Conservation (phyloP, 2,888 invertebrate species). For the Limenitis camilla region DNA sequence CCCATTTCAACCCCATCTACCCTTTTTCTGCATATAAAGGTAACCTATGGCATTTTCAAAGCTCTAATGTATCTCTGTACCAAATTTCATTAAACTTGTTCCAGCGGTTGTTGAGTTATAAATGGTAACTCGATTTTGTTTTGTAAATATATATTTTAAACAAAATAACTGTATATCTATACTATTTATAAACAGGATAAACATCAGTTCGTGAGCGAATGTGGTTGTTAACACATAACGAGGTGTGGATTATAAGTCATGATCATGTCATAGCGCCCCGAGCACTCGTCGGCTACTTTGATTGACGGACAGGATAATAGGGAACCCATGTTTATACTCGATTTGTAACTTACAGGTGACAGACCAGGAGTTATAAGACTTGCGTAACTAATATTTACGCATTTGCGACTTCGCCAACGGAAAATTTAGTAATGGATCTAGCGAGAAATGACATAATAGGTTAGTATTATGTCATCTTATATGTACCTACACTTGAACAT, state of each 20-base stretch:
- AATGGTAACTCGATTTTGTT: too few species aligned
- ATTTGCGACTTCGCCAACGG: too few species aligned
- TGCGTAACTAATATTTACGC: slow-evolving; percentile 18
- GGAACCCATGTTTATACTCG: slow-evolving; percentile 22
- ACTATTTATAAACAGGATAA: not conserved
- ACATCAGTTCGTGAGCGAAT: slow-evolving; percentile 4
- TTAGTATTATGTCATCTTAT: too few species aligned
- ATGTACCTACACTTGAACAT: too few species aligned
- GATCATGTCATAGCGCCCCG: slow-evolving; percentile 12
- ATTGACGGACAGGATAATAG: slow-evolving; percentile 24
- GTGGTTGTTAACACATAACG: slow-evolving; percentile 9
- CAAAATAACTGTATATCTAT: not conserved
- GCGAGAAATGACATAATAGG: too few species aligned
- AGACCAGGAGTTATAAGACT: slow-evolving; percentile 16
- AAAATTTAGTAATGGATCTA: too few species aligned
- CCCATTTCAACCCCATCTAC: too few species aligned
- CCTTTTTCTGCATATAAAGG: too few species aligned
- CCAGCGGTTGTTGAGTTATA: too few species aligned
- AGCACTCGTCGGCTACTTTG: slow-evolving; percentile 20
- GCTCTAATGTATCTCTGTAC: too few species aligned
- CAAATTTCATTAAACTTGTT: too few species aligned
- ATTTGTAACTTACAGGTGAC: slow-evolving; percentile 26
- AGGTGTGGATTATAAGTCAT: slow-evolving; percentile 6
- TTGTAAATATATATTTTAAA: not conserved
- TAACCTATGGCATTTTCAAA: too few species aligned